Percentiles rank a stretch among this genome's conserved stretches.
These are phyloP conservation scores for Gephyroberyx darwinii DNA, from an alignment of 2,797 vertebrate genomes.

Conservation along the genomic window DNA sequence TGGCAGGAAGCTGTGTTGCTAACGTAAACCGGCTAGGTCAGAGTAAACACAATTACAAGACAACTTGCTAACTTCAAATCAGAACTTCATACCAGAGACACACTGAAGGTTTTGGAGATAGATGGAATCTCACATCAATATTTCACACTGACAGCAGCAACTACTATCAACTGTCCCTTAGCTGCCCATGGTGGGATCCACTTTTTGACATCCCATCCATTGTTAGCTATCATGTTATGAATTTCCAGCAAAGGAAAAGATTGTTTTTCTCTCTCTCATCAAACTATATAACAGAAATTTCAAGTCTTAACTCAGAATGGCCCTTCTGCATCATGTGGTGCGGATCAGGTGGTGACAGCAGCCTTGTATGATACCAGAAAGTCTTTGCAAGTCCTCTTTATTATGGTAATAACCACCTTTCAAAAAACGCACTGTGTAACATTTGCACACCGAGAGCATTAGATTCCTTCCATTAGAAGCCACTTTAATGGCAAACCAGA, in stretches of 20 bases:
- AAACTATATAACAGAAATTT: conserved; percentile 37
- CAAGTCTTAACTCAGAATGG: conserved; percentile 36
- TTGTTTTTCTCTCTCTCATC: conserved; percentile 32
- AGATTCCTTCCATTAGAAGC: conserved; percentile 57
- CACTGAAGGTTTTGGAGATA: conserved; percentile 29
- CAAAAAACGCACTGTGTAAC: conserved; percentile 60
- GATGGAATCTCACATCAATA: conserved; percentile 35
- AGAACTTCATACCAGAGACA: conserved; percentile 31
- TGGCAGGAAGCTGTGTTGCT: background rate
- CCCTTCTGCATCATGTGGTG: background rate
- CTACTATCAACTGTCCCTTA: conserved; percentile 49
- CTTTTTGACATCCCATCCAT: conserved; percentile 63
- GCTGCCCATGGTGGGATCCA: conserved; percentile 22
- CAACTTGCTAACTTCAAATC: conserved; percentile 42
- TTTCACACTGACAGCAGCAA: conserved; percentile 64
- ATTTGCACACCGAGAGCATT: conserved; percentile 61
- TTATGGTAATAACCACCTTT: conserved; percentile 67
- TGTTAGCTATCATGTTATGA: conserved; percentile 59
- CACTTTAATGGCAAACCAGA: conserved; percentile 54
- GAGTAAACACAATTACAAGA: conserved; percentile 24
- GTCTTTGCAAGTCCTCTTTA: conserved; percentile 53
- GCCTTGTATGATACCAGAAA: conserved; percentile 58
- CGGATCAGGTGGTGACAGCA: conserved; percentile 15
- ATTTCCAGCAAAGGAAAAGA: conserved; percentile 29
- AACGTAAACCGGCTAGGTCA: conserved; percentile 49